Percentiles rank a stretch among this genome's conserved stretches.
phyloP scores from a whole-genome alignment of 2,888 invertebrate species.

The Polyommatus icarus region DNA sequence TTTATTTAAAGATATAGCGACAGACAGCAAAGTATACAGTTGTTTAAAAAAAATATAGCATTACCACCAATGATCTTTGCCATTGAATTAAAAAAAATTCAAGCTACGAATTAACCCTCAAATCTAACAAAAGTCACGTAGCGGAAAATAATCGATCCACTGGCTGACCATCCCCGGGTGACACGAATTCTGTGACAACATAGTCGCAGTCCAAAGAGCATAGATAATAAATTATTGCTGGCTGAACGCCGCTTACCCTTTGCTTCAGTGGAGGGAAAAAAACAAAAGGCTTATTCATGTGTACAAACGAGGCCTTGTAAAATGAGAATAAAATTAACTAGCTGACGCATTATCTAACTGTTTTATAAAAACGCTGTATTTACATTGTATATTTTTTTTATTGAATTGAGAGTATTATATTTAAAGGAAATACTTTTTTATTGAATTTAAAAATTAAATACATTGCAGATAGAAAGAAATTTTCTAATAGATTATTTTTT shows the following conservation, averaged over 20 bases:
- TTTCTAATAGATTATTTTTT: too few relatives aligned
- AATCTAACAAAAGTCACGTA: background rate
- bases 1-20: too few relatives aligned
- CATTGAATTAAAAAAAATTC: too few relatives aligned
- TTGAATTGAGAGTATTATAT: background rate
- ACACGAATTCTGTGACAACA: slow-evolving; percentile 8
- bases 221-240: slow-evolving; percentile 39
- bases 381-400: background rate
- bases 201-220: slow-evolving; percentile 35
- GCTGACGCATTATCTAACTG: slow-evolving; percentile 16
- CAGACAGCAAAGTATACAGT: too few relatives aligned
- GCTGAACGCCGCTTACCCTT: slow-evolving; percentile 40
- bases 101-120: background rate
- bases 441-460: too few relatives aligned
- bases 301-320: slow-evolving; percentile 38
- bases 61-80: too few relatives aligned
- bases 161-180: background rate
- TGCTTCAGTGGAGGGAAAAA: slow-evolving; percentile 42
- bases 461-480: too few relatives aligned
- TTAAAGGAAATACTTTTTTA: background rate
- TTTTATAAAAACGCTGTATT: background rate
- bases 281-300: slow-evolving; percentile 41
- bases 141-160: background rate
- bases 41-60: too few relatives aligned
- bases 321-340: slow-evolving; percentile 30